A percentile compares a stretch with the other conserved stretches of the same genome.
Evolutionary conservation across 1,140 invertebrate genomes (phyloP).

Genomic region (Episyrphus balteatus): DNA sequence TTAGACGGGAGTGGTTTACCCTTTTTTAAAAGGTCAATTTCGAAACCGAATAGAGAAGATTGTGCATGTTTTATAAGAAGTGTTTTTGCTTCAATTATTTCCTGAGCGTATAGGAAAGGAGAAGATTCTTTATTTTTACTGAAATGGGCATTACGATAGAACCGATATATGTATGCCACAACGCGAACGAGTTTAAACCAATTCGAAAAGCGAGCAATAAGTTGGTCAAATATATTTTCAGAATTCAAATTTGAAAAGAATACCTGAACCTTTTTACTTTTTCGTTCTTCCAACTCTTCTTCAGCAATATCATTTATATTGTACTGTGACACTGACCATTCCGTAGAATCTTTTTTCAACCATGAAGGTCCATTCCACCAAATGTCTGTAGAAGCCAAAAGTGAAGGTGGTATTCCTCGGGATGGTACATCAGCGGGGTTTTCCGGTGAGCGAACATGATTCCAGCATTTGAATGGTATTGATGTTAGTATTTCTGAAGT

Average conservation of each 20-base stretch:
- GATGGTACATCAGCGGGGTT: constrained; percentile 21
- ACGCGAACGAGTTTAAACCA: neutral
- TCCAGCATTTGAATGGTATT: constrained; percentile 12
- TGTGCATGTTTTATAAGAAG: constrained; percentile 1
- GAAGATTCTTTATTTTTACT: neutral
- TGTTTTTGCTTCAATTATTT: neutral
- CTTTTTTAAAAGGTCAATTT: neutral
- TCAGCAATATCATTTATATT: neutral
- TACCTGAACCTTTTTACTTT: neutral
- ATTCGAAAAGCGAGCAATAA: constrained; percentile 2
- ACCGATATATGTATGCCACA: neutral
- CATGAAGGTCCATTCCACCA: constrained; percentile 7
- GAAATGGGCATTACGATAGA: neutral
- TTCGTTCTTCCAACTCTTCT: neutral
- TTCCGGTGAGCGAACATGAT: constrained; percentile 12
- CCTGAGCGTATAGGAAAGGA: neutral
- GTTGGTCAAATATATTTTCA: neutral
- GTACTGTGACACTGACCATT: neutral
- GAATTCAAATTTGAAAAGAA: too few species aligned
- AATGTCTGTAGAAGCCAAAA: neutral
- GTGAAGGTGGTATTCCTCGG: constrained; percentile 5
- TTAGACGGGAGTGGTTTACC: neutral
- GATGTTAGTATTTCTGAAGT: constrained; percentile 15
- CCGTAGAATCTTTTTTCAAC: too few species aligned
- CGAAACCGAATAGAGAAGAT: neutral